phyloP scores from a whole-genome alignment of 2,888 invertebrate genomes.

The Eupithecia insigniata region DNA sequence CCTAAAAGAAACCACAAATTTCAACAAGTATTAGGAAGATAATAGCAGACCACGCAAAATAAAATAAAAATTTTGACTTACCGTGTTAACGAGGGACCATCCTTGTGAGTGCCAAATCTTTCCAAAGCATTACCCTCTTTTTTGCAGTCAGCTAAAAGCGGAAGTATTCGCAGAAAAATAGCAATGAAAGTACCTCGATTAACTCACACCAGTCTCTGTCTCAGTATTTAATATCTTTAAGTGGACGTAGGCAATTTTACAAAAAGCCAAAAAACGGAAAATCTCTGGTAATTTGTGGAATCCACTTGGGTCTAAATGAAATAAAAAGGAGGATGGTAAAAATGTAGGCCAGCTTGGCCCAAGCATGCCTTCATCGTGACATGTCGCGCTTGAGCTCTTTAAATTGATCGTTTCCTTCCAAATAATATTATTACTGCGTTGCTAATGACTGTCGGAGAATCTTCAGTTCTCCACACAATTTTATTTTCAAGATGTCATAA shows the following conservation, averaged over 20 bases:
- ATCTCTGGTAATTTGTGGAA: constrained; percentile 75
- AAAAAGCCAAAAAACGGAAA: constrained; percentile 72
- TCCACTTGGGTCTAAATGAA: constrained; percentile 74
- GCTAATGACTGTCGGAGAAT: background rate
- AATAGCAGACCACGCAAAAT: no score
- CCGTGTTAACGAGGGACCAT: background rate
- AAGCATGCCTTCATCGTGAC: background rate
- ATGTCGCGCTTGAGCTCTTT: background rate
- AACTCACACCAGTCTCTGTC: constrained; percentile 66
- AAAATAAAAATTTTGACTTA: background rate
- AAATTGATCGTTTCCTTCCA: background rate
- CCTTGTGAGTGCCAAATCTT: background rate
- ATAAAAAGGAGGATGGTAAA: constrained; percentile 58
- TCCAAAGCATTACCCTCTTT: background rate
- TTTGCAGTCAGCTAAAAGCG: background rate
- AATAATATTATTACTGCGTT: background rate
- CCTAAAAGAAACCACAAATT: no score
- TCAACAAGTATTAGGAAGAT: no score
- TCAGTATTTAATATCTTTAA: constrained; percentile 78
- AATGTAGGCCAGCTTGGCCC: background rate
- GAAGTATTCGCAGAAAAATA: constrained; percentile 50
- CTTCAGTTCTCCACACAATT: background rate
- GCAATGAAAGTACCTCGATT: constrained; percentile 38
- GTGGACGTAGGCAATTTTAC: constrained; percentile 79
- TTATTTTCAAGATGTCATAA: background rate